Percentiles rank a stretch among this genome's conserved stretches.
Evolutionary conservation across 2,888 invertebrate genomes (phyloP).

Genomic region (Hoplodrina ambigua): DNA sequence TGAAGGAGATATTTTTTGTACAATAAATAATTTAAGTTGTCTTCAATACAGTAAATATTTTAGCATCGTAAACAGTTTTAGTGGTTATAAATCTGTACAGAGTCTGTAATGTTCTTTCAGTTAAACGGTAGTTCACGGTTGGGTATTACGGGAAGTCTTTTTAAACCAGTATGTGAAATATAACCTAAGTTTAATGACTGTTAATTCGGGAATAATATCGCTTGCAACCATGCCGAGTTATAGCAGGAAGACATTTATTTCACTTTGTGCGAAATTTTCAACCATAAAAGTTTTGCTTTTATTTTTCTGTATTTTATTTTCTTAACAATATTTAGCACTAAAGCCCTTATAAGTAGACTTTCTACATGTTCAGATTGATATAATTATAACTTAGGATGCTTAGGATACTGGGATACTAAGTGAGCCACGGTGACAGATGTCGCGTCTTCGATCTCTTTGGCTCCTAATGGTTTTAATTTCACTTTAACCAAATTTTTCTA

Average conservation of each 20-base stretch:
- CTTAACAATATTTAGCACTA: too few species aligned
- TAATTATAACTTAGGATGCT: too few species aligned
- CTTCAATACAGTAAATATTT: slow-evolving; percentile 26
- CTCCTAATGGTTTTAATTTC: too few species aligned
- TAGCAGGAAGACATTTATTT: background rate
- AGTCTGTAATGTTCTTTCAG: slow-evolving; percentile 28
- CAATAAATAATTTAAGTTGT: slow-evolving; percentile 17
- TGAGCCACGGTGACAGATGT: too few species aligned
- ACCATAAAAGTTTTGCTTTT: too few species aligned
- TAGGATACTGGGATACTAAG: too few species aligned
- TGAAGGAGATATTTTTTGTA: slow-evolving; percentile 10
- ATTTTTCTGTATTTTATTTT: too few species aligned
- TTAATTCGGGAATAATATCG: background rate
- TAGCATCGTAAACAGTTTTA: slow-evolving; percentile 44
- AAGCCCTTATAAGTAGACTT: too few species aligned
- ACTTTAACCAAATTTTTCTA: too few species aligned
- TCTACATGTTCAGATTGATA: too few species aligned
- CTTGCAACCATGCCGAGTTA: background rate
- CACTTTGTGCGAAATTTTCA: too few species aligned
- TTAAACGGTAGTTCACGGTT: slow-evolving; percentile 37
- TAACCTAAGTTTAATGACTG: background rate
- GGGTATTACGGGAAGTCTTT: slow-evolving; percentile 5
- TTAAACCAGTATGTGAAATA: slow-evolving; percentile 8
- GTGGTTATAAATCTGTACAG: slow-evolving; percentile 37
- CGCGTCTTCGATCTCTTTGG: too few species aligned